Percentiles rank a stretch among this genome's conserved stretches.
Evolutionary conservation across 2,797 vertebrate species (phyloP).

Genomic region (Crocidura indochinensis): DNA sequence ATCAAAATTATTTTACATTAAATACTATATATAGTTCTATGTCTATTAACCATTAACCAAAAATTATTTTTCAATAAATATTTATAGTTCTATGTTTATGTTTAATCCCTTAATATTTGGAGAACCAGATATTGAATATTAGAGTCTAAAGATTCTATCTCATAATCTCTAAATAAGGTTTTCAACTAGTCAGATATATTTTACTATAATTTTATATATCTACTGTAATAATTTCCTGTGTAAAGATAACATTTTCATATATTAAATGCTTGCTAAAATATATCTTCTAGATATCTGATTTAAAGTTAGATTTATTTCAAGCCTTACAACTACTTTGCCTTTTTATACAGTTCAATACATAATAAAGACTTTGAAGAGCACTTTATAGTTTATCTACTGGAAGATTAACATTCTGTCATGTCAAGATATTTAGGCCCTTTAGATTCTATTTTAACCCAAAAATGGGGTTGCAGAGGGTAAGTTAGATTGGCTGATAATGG

Average conservation of each 20-base stretch:
- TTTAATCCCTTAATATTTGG: slow-evolving; percentile 1
- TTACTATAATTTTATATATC: slow-evolving; percentile 54
- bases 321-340: too few relatives aligned
- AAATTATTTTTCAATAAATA: background rate
- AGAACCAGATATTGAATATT: background rate
- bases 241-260: slow-evolving; percentile 43
- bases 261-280: background rate
- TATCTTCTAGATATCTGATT: background rate
- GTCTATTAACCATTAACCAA: slow-evolving; percentile 22
- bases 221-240: slow-evolving; percentile 3
- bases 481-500: background rate
- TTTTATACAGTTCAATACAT: too few relatives aligned
- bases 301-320: slow-evolving; percentile 26
- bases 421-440: slow-evolving; percentile 40
- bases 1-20: slow-evolving; percentile 18
- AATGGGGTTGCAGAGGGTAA: background rate
- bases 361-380: background rate
- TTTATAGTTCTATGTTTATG: slow-evolving; percentile 36
- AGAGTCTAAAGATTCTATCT: slow-evolving; percentile 38
- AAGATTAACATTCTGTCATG: slow-evolving; percentile 45
- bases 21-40: background rate
- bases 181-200: background rate
- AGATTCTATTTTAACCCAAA: slow-evolving; percentile 49
- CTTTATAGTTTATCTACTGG: slow-evolving; percentile 48
- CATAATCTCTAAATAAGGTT: slow-evolving; percentile 8